Evolutionary conservation across 2,888 invertebrate species (phyloP).

Genomic region (Oscheius sp.): DNA sequence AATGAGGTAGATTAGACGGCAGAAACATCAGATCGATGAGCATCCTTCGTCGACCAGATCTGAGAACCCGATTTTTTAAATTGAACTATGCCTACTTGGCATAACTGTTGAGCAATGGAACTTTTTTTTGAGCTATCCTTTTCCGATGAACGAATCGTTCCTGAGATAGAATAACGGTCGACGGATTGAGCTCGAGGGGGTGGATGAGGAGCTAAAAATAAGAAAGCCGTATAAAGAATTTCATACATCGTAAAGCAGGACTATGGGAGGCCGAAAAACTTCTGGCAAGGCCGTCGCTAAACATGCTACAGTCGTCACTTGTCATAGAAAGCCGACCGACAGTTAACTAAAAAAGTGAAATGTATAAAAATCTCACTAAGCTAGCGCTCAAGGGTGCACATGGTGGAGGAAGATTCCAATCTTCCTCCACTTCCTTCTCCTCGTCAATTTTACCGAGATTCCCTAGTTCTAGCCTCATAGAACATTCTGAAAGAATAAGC

Average conservation of each 20-base stretch:
- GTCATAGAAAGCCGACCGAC: constrained; percentile 30
- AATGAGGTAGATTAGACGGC: constrained; percentile 3
- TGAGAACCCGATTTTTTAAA: neutral
- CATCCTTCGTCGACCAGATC: neutral
- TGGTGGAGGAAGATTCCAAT: constrained; percentile 20
- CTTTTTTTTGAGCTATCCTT: neutral
- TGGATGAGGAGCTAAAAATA: constrained; percentile 18
- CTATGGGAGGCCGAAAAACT: constrained; percentile 26
- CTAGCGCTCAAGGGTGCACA: constrained; percentile 31
- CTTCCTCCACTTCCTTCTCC: constrained; percentile 17
- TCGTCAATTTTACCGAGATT: constrained; percentile 28
- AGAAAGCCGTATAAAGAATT: neutral
- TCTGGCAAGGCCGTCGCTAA: constrained; percentile 16
- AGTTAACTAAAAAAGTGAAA: constrained; percentile 24
- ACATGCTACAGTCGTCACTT: constrained; percentile 15
- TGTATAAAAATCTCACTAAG: neutral
- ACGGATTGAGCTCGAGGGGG: constrained; percentile 13
- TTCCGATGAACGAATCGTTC: constrained; percentile 6
- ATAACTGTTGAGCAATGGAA: constrained; percentile 12
- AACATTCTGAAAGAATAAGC: constrained; percentile 5
- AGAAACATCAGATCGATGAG: neutral
- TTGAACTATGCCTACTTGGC: neutral
- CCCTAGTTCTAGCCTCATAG: constrained; percentile 4
- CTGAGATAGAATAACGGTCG: constrained; percentile 16
- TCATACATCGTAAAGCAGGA: constrained; percentile 23